Conservation (phyloP, 2,113 vertebrate species). For the Acanthochromis polyacanthus region DNA sequence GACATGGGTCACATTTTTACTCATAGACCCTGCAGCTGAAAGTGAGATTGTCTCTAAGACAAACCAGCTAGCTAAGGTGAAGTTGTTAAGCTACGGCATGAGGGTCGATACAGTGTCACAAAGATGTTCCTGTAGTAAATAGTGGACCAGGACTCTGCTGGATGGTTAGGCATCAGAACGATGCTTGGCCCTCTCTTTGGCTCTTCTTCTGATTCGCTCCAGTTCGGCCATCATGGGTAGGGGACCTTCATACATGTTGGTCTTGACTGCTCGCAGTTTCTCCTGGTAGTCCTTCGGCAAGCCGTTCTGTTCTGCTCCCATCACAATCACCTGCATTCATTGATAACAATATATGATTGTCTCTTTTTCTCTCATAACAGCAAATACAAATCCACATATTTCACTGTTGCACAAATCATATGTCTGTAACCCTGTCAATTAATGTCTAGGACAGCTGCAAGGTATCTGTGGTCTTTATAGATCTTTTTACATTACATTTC, state of each 20-base stretch:
- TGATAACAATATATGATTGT: background rate
- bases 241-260: conserved; percentile 79
- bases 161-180: conserved; percentile 30
- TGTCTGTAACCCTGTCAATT: too few relatives aligned
- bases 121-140: background rate
- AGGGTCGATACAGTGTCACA: background rate
- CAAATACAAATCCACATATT: too few relatives aligned
- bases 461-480: too few relatives aligned
- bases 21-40: background rate
- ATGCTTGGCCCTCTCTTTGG: conserved; percentile 45
- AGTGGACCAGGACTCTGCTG: conserved; percentile 9
- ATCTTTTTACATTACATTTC: background rate
- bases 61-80: background rate
- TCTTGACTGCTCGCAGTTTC: conserved; percentile 77
- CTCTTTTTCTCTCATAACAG: background rate
- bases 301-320: conserved; percentile 82
- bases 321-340: conserved; percentile 79
- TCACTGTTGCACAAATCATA: too few relatives aligned
- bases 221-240: conserved; percentile 87
- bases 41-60: background rate
- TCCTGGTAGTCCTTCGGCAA: conserved; percentile 81
- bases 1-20: too few relatives aligned
- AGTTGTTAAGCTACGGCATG: conserved; percentile 1
- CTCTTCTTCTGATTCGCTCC: conserved; percentile 56
- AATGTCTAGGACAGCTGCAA: too few relatives aligned